Evolutionary conservation across 92 coral and sea anemone species (phyloP).

Genomic region (Epizoanthus scotinus): DNA sequence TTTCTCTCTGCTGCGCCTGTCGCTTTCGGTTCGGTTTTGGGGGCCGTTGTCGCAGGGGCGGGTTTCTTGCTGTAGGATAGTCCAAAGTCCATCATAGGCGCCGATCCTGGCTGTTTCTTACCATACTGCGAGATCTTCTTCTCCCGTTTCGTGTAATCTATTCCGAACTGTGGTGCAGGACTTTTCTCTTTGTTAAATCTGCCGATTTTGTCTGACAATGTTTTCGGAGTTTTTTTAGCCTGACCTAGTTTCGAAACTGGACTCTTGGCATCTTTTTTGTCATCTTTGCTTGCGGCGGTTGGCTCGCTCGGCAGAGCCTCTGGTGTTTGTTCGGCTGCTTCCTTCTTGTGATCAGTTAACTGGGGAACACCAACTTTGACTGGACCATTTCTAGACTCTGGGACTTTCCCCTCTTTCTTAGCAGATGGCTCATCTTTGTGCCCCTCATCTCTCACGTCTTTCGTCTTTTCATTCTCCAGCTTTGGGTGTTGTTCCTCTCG

Average conservation of each 20-base stretch:
- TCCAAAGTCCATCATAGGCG: conserved; percentile 32
- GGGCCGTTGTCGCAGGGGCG: not conserved
- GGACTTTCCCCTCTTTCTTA: conserved; percentile 14
- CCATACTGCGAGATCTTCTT: conserved; percentile 18
- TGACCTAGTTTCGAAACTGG: conserved; percentile 22
- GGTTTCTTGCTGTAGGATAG: conserved; percentile 29
- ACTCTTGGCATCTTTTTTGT: not conserved
- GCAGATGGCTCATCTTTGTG: conserved; percentile 7
- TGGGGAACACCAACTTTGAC: not conserved
- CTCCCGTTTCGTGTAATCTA: conserved; percentile 21
- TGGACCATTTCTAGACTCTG: not conserved
- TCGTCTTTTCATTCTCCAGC: not conserved
- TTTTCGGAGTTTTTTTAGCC: conserved; percentile 31
- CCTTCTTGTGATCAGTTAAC: not conserved
- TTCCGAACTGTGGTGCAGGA: conserved; percentile 17
- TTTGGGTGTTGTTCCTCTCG: conserved; percentile 4
- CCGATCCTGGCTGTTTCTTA: conserved; percentile 11
- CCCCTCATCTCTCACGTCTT: not conserved
- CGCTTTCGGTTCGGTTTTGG: conserved; percentile 12
- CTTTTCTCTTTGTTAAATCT: conserved; percentile 14
- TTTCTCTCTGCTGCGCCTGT: not conserved
- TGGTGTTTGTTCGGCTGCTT: not conserved
- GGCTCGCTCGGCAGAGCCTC: not conserved
- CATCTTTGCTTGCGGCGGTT: not conserved
- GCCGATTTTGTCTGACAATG: conserved; percentile 31